phyloP scores from a whole-genome alignment of 2,797 vertebrate genomes.

The Paramormyrops hopkinsi region DNA sequence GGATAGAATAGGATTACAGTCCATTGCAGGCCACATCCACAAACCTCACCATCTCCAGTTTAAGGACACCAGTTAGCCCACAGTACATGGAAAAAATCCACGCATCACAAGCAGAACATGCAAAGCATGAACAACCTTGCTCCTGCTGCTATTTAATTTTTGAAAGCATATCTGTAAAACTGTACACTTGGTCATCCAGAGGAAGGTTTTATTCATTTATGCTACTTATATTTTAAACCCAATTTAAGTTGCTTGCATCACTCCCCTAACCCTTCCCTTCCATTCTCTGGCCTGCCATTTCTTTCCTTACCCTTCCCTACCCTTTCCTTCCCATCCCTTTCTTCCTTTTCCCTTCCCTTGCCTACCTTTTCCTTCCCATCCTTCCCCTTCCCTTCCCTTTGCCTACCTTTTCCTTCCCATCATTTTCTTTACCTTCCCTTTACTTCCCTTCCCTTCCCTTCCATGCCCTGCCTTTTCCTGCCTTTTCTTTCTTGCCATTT shows the following conservation, averaged over 20 bases:
- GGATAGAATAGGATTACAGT: background rate
- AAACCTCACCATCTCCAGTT: background rate
- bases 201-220: background rate
- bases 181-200: background rate
- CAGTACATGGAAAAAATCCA: background rate
- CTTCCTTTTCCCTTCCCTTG: background rate
- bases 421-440: background rate
- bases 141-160: background rate
- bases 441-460: background rate
- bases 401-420: too few species aligned
- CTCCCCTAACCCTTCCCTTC: background rate
- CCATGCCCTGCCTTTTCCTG: background rate
- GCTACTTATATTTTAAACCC: background rate
- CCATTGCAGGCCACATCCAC: background rate
- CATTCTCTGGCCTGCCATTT: background rate
- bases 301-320: background rate
- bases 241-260: too few species aligned
- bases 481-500: background rate
- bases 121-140: background rate
- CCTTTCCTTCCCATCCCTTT: background rate
- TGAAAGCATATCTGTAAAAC: background rate
- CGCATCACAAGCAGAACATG: background rate
- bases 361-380: background rate
- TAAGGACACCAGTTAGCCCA: background rate
- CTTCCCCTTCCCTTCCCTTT: background rate